Evolutionary conservation across 2,113 vertebrate species (phyloP).

Genomic region (Triplophysa rosa): DNA sequence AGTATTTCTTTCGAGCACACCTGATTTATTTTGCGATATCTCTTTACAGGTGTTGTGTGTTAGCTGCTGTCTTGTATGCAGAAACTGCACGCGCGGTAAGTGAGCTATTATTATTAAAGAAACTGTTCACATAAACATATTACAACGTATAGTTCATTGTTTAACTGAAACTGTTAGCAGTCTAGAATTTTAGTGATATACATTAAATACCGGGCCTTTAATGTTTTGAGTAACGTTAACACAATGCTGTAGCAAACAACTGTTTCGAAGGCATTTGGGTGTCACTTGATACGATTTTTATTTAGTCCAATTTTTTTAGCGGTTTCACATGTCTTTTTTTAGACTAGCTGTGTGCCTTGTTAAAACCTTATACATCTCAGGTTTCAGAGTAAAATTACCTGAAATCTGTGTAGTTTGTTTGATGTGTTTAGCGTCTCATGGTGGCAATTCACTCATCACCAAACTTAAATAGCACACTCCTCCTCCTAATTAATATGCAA

Average conservation of each 20-base stretch:
- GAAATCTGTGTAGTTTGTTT: not conserved
- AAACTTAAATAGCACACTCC: not conserved
- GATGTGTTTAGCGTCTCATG: not conserved
- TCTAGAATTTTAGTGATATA: not conserved
- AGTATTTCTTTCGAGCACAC: not conserved
- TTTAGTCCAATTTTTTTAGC: not conserved
- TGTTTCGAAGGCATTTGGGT: not conserved
- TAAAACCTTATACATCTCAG: not conserved
- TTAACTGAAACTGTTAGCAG: not conserved
- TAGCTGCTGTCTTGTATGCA: conserved; percentile 54
- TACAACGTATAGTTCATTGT: not conserved
- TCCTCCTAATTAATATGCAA: conserved; percentile 41
- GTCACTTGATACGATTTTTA: not conserved
- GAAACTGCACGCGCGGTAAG: conserved; percentile 70
- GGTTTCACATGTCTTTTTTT: not conserved
- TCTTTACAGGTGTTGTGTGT: conserved; percentile 61
- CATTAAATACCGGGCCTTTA: not conserved
- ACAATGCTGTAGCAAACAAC: not conserved
- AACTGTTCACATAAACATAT: not conserved
- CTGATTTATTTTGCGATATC: not conserved
- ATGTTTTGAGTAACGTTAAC: not conserved
- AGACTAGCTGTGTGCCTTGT: not conserved
- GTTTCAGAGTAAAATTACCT: not conserved
- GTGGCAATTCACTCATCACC: not conserved
- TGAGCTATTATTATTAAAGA: conserved; percentile 56